Conservation (phyloP, 2,888 invertebrate genomes). For the Ophion costatus region DNA sequence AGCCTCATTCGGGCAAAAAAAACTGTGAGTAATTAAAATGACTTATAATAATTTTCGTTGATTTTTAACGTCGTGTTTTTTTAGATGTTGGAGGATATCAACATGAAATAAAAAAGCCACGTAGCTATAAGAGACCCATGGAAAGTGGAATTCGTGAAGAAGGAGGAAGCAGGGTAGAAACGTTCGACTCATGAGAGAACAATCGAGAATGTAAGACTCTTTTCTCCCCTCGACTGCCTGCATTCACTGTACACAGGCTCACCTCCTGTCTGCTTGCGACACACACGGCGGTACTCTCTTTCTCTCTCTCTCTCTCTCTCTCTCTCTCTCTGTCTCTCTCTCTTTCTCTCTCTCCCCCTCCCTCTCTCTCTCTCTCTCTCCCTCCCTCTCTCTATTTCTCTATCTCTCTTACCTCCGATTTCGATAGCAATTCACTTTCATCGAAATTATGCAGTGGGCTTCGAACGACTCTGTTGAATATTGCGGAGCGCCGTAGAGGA, state of each 20-base stretch:
- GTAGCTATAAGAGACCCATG: background rate
- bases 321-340: background rate
- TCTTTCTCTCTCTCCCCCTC: background rate
- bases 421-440: slow-evolving; percentile 73
- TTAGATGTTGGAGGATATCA: too few relatives aligned
- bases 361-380: slow-evolving; percentile 2
- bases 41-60: too few relatives aligned
- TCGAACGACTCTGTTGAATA: slow-evolving; percentile 34
- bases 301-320: slow-evolving; percentile 5
- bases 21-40: too few relatives aligned
- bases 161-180: background rate
- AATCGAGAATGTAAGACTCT: slow-evolving; percentile 57
- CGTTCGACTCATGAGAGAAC: slow-evolving; percentile 29
- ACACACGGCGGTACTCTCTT: slow-evolving; percentile 35
- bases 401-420: slow-evolving; percentile 38
- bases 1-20: too few relatives aligned
- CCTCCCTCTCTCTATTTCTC: background rate
- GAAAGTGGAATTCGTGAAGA: background rate
- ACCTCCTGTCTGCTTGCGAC: slow-evolving; percentile 70
- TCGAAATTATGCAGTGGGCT: slow-evolving; percentile 73
- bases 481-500: slow-evolving; percentile 1
- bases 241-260: slow-evolving; percentile 49
- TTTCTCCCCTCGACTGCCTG: background rate
- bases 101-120: too few relatives aligned
- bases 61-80: too few relatives aligned